These are phyloP conservation scores for Eristalis tenax DNA, from an alignment of 2,888 invertebrate genomes.

Conservation along the genomic window DNA sequence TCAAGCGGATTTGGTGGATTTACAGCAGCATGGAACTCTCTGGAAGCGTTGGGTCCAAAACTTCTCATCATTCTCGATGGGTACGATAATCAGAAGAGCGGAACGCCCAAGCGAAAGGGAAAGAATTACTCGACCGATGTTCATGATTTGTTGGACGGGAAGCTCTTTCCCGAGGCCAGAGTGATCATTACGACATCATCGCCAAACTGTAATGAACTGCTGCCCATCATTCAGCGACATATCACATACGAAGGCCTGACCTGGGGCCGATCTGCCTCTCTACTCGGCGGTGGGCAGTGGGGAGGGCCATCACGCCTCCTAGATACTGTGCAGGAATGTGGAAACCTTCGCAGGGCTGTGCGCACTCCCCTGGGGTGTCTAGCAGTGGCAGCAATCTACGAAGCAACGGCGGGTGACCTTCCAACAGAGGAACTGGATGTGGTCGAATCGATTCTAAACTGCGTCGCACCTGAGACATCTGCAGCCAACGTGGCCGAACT, in stretches of 20 bases:
- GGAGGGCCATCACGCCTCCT: conserved; percentile 81
- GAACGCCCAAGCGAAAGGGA: conserved; percentile 75
- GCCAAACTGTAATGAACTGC: conserved; percentile 78
- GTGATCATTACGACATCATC: conserved; percentile 82
- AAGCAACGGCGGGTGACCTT: conserved; percentile 80
- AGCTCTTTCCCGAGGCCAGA: conserved; percentile 82
- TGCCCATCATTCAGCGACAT: conserved; percentile 82
- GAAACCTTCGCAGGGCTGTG: conserved; percentile 80
- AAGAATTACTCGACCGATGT: conserved; percentile 81
- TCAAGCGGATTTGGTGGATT: conserved; percentile 77
- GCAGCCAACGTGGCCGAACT: conserved; percentile 81
- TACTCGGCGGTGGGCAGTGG: conserved; percentile 82
- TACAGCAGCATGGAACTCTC: conserved; percentile 81
- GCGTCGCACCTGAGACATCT: conserved; percentile 77
- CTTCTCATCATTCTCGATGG: conserved; percentile 83
- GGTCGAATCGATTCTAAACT: conserved; percentile 79
- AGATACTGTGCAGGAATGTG: conserved; percentile 80
- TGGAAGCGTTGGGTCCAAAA: conserved; percentile 81
- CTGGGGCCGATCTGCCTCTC: conserved; percentile 82
- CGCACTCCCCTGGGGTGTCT: conserved; percentile 83
- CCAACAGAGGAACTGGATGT: conserved; percentile 79
- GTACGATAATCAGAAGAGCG: conserved; percentile 80
- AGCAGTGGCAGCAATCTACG: conserved; percentile 82
- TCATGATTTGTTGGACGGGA: conserved; percentile 82
- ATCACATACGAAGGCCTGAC: conserved; percentile 82